Evolutionary conservation across 2,888 invertebrate species (phyloP), one percentile per base, ranked within the genome.

Genomic region (Mimachlamys varia): DNA sequence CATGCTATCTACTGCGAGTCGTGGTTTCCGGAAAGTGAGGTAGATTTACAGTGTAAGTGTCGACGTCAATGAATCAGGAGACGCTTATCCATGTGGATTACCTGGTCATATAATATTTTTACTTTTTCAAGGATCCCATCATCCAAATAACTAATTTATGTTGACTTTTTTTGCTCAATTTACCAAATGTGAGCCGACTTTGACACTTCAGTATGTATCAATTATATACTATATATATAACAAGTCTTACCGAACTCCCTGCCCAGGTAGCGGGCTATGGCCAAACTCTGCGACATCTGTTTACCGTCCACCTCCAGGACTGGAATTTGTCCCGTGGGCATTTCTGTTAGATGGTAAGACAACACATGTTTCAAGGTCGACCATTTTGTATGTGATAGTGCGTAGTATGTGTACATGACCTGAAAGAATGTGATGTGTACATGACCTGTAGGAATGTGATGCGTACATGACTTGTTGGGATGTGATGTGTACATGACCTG

Each of bases 221-320:
- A n/a, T 10, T 58, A 4, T 22, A 22, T 22, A 22, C 22, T 19
- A 22, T n/a, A 58, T n/a, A 58, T 19, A n/a, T n/a, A n/a, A n/a
- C n/a, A 58, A 58, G 15, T 19, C 90, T 88, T 88, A 90, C 90
- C 90, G 19, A 90, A 90, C 44, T 90, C 55, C n/a, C 88, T 49
- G 13, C 88, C 90, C 13, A 90, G 38, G 27, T 88, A 90, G 12
- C 90, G 88, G 15, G 88, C 88, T 50, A 90, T 88, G 88, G 88
- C 88, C 5, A 88, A 58, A n/a, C 88, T 90, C 88, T 90, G 90
- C 4, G 90, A 55, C 37, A 90, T 27, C 38, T 55, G 53, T 44
- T 90, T 90, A n/a, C 88, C 90, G 37, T 88, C 55, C 19, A 90
- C 88, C 88, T 90, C 90, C 44, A 90, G 44, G 22, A 55, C 87